These are phyloP conservation scores for Heliconius eleuchia DNA, from an alignment of 1,140 invertebrate genomes.

Conservation along the genomic window DNA sequence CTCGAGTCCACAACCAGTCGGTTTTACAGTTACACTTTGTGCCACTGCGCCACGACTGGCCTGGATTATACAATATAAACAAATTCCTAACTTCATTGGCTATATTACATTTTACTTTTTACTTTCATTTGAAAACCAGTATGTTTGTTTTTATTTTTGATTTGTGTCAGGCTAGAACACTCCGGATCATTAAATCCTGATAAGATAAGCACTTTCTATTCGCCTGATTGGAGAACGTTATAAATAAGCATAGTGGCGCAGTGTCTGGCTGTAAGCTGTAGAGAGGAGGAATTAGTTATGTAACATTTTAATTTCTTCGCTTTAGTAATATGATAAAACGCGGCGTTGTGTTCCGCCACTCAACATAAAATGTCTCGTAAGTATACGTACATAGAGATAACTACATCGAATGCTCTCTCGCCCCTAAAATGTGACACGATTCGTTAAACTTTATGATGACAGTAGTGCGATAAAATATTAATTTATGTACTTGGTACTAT, in stretches of 20 bases:
- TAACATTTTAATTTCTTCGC: no score
- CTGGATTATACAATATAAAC: no score
- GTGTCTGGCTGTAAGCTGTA: no score
- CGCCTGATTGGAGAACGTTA: slow-evolving; percentile 31
- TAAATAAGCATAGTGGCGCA: slow-evolving; percentile 25
- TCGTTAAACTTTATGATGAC: slow-evolving; percentile 20
- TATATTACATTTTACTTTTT: not conserved
- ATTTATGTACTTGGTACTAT: not conserved
- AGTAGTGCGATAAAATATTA: not conserved
- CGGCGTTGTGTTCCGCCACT: no score
- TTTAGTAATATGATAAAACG: no score
- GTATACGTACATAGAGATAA: not conserved
- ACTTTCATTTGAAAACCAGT: slow-evolving; percentile 1
- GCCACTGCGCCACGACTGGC: no score
- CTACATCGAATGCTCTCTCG: not conserved
- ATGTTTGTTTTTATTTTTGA: slow-evolving; percentile 5
- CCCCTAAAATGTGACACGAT: slow-evolving; percentile 13
- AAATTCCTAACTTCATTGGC: no score
- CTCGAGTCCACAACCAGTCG: no score
- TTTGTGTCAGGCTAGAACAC: slow-evolving; percentile 26
- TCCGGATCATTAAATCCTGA: slow-evolving; percentile 30
- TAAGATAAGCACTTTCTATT: slow-evolving; percentile 35
- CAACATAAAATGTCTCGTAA: no score
- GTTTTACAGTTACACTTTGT: no score
- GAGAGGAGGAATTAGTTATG: no score